These are phyloP conservation scores for Cheilosia variabilis DNA, from an alignment of 2,888 invertebrate genomes.

Conservation along the genomic window DNA sequence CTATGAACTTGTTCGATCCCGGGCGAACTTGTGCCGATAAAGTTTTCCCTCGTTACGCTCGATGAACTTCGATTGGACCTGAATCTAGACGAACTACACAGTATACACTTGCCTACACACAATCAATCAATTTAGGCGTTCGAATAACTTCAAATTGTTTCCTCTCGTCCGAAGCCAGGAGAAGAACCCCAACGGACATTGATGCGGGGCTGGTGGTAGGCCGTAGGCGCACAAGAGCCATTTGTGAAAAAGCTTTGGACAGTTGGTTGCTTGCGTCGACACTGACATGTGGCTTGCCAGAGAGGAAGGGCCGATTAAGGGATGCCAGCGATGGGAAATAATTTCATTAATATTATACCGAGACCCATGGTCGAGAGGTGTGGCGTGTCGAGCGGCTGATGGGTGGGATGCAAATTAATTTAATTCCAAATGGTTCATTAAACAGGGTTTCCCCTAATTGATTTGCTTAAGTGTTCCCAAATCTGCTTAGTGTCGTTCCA, in stretches of 20 bases:
- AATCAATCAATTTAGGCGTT: conserved; percentile 37
- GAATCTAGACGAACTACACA: background rate
- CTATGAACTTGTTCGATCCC: background rate
- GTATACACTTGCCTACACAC: background rate
- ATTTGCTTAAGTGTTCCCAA: conserved; percentile 56
- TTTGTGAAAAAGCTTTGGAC: conserved; percentile 32
- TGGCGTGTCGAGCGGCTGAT: background rate
- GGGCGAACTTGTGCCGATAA: conserved; percentile 24
- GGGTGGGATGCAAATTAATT: conserved; percentile 56
- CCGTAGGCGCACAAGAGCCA: background rate
- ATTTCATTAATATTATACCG: conserved; percentile 50
- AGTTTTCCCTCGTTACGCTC: conserved; percentile 45
- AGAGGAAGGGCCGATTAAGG: background rate
- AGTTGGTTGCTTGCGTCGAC: conserved; percentile 14
- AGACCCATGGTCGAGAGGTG: background rate
- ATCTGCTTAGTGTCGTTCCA: conserved; percentile 50
- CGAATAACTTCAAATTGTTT: conserved; percentile 9
- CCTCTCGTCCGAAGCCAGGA: background rate
- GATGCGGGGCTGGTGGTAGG: background rate
- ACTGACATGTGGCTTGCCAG: conserved; percentile 31
- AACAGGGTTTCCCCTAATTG: conserved; percentile 58
- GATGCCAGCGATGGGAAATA: conserved; percentile 31
- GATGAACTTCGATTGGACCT: conserved; percentile 15
- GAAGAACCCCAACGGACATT: background rate
- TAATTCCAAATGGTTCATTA: conserved; percentile 63